phyloP scores from a whole-genome alignment of 2,888 invertebrate species.

The Oscheius myriophilus region DNA sequence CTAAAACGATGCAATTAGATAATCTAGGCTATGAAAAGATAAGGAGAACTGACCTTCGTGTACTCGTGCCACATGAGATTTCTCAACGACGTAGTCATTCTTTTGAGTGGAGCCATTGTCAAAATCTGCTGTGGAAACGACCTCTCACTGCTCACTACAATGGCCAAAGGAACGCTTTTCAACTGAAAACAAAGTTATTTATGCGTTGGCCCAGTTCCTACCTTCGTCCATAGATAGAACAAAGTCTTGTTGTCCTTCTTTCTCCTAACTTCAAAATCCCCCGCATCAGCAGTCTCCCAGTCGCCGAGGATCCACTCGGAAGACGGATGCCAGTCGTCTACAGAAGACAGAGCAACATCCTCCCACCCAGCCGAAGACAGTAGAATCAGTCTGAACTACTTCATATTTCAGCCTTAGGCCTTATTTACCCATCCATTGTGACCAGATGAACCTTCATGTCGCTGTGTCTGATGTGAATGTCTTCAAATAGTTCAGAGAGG shows the following conservation, averaged over 20 bases:
- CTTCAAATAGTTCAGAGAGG: not conserved
- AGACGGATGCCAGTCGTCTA: constrained; percentile 14
- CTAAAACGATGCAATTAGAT: not conserved
- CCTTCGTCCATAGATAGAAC: constrained; percentile 18
- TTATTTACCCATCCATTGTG: constrained; percentile 4
- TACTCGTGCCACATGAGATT: constrained; percentile 12
- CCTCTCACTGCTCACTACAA: constrained; percentile 12
- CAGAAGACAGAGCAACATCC: constrained; percentile 15
- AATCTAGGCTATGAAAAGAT: too few species aligned
- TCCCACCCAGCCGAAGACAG: constrained; percentile 22
- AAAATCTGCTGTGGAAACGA: constrained; percentile 5
- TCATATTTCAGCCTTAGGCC: too few species aligned
- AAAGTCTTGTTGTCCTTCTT: constrained; percentile 8
- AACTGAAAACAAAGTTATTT: not conserved
- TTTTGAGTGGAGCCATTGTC: not conserved
- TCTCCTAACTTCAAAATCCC: constrained; percentile 11
- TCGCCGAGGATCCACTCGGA: constrained; percentile 15
- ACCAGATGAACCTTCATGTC: constrained; percentile 14
- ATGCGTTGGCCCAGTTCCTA: not conserved
- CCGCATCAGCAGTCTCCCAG: constrained; percentile 9
- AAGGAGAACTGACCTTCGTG: not conserved
- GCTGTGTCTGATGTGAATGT: constrained; percentile 1
- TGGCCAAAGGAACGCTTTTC: not conserved
- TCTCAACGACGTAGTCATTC: not conserved
- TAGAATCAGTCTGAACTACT: not conserved